Base-by-base conservation (phyloP, 2,797 vertebrate species). In the Chaetophractus vellerosus region DNA sequence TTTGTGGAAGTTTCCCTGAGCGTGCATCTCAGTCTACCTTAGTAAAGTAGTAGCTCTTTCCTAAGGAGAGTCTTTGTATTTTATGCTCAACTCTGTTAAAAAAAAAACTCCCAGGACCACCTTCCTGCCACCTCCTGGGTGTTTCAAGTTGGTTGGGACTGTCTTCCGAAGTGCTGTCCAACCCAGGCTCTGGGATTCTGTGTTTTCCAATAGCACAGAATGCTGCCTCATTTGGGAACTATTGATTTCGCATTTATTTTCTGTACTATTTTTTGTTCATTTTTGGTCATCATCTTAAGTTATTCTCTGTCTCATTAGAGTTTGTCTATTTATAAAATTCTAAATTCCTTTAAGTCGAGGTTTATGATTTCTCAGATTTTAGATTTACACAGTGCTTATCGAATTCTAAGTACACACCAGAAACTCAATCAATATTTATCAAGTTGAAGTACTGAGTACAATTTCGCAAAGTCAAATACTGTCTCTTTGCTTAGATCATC, bases 191-290 rank as follows among this genome's bases (percentile, higher is more conserved):
- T 76, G 71, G 28, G 24, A 80, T 48, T 50, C 28, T 24, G 6
- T 71, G 14, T 86, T 91, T 86, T 85, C 68, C 24, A 66, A 15
- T 5, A 74, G 71, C 38, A 69, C 64, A 64, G 63, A 61, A 59
- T 78, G 57, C 23, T 80, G 24, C 52, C 24, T 90, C 36, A 7
- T 68, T 79, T 72, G 41, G 26, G 16, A 90, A 69, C 61, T 88
- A 64, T 31, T 63, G 52, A 89, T 86, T 93, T 61, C 48, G 7
- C 26, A 78, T 85, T 86, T 75, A n/a, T 78, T 94, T 94, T 89
- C 33, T 80, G 19, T 57, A 85, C 16, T 33, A 50, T 93, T 92
- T 85, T 85, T 71, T 92, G 28, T 89, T 68, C 88, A 57, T 19
- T 59, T 82, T 92, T 86, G 36, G 85, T 52, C 38, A 93, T n/a